A percentile compares a stretch with the other conserved stretches of the same genome.
These are phyloP conservation scores for Rhyzopertha dominica DNA, from an alignment of 1,140 invertebrate species.

Conservation along the genomic window DNA sequence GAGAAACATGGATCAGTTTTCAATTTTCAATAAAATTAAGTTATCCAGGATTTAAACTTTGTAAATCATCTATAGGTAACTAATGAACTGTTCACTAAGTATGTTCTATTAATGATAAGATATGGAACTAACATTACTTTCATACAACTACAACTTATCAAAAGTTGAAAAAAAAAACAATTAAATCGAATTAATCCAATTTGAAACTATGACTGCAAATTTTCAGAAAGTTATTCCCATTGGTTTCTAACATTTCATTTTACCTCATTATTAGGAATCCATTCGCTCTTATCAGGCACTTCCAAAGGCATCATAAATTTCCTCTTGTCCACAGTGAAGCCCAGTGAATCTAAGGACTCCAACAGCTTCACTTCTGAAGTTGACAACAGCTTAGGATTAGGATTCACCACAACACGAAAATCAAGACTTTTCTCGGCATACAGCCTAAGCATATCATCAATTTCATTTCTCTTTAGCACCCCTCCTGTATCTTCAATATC, in stretches of 20 bases:
- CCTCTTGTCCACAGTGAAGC: slow-evolving; percentile 48
- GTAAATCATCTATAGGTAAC: no score
- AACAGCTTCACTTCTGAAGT: slow-evolving; percentile 46
- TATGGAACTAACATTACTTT: no score
- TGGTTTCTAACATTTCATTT: no score
- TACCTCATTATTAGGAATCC: slow-evolving; percentile 64
- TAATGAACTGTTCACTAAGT: no score
- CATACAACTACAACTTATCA: slow-evolving; percentile 12
- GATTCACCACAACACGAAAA: slow-evolving; percentile 53
- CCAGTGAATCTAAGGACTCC: slow-evolving; percentile 52
- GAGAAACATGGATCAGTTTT: no score
- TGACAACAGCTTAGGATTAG: slow-evolving; percentile 42
- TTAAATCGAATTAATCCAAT: no score
- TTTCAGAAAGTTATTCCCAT: no score
- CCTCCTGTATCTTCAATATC: slow-evolving; percentile 29
- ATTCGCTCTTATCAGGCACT: slow-evolving; percentile 61
- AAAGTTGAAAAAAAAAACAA: neutral
- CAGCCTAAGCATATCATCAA: slow-evolving; percentile 62
- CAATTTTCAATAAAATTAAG: no score
- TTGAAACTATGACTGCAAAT: no score
- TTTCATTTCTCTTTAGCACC: slow-evolving; percentile 48
- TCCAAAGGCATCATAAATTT: slow-evolving; percentile 61
- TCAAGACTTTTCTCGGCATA: slow-evolving; percentile 71
- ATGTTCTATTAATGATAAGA: no score
- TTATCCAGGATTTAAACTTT: no score